Conservation (phyloP, 2,888 invertebrate species). For the Linnaemya tessellans region DNA sequence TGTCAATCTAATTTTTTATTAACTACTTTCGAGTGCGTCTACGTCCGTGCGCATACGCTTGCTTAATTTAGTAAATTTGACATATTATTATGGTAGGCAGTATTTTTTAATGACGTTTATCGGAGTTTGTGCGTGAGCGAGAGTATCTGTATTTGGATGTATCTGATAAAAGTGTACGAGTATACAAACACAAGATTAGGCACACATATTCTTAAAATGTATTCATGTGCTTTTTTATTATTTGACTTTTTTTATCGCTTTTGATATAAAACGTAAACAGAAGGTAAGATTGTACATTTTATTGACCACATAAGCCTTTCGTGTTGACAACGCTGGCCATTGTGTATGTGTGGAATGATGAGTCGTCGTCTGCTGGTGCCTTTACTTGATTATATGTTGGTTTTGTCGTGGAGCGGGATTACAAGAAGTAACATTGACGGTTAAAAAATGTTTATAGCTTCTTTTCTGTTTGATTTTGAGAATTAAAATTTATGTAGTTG, state of each 20-base stretch:
- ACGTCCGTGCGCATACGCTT: not conserved
- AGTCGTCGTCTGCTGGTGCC: constrained; percentile 4
- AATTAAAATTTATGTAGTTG: constrained; percentile 54
- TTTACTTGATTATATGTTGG: constrained; percentile 39
- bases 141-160: constrained; percentile 11
- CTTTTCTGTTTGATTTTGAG: constrained; percentile 37
- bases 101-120: constrained; percentile 40
- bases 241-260: constrained; percentile 47
- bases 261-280: constrained; percentile 68
- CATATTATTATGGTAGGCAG: constrained; percentile 37
- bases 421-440: constrained; percentile 53
- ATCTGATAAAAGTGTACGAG: constrained; percentile 32
- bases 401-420: constrained; percentile 55
- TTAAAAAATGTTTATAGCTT: constrained; percentile 63
- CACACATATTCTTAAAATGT: constrained; percentile 35
- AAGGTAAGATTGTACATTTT: constrained; percentile 73
- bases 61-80: constrained; percentile 37
- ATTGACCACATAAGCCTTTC: constrained; percentile 75
- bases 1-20: not conserved
- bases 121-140: constrained; percentile 2
- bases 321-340: constrained; percentile 78
- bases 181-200: no score
- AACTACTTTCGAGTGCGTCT: no score
- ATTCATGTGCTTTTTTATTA: no score
- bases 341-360: constrained; percentile 49